Evolutionary conservation across 2,888 invertebrate species (phyloP).

Genomic region (Orchestes rusci): DNA sequence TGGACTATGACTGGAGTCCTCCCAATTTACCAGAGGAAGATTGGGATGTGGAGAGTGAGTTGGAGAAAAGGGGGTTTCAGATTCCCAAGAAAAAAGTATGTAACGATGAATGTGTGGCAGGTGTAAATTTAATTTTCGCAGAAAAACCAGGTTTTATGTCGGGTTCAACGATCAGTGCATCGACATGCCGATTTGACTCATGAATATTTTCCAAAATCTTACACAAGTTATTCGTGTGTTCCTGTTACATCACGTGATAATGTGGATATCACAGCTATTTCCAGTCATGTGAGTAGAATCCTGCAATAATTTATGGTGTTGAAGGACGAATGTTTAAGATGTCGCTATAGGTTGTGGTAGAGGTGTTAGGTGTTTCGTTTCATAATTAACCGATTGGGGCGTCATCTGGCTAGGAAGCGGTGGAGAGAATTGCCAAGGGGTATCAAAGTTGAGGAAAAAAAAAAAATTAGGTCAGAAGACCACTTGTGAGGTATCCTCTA

Average conservation of each 20-base stretch:
- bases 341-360: too few species aligned
- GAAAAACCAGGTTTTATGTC: slow-evolving; percentile 29
- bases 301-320: too few species aligned
- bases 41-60: neutral
- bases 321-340: too few species aligned
- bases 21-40: slow-evolving; percentile 10
- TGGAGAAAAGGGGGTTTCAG: slow-evolving; percentile 5
- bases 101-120: neutral
- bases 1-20: slow-evolving; percentile 12
- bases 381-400: too few species aligned
- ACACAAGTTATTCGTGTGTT: slow-evolving; percentile 27
- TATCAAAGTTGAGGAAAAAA: too few species aligned
- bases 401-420: too few species aligned
- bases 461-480: too few species aligned
- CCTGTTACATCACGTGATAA: slow-evolving; percentile 5
- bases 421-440: too few species aligned
- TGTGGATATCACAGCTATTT: neutral
- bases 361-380: too few species aligned
- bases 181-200: slow-evolving; percentile 28
- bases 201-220: slow-evolving; percentile 31
- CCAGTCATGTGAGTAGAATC: slow-evolving; percentile 20
- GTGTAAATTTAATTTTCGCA: too few species aligned
- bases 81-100: slow-evolving; percentile 10
- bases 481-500: too few species aligned
- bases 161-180: slow-evolving; percentile 25